Conservation (phyloP, 2,113 vertebrate species). For the Chamaetylas fuelleborni region DNA sequence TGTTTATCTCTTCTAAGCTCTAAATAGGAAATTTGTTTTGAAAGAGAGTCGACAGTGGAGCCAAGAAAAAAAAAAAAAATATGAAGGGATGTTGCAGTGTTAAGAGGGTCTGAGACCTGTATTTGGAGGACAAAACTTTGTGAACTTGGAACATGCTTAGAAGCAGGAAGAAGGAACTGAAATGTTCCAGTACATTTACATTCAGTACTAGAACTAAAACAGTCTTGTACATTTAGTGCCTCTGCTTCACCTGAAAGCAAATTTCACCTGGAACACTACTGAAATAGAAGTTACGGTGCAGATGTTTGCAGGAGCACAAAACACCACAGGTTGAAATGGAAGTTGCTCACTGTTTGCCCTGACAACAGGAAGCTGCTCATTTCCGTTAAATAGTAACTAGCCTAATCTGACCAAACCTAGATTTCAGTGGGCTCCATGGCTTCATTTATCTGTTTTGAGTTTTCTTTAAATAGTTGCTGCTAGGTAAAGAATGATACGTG, state of each 20-base stretch:
- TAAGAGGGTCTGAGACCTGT: not conserved
- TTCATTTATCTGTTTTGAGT: not conserved
- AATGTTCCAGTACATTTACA: not conserved
- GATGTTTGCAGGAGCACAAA: not conserved
- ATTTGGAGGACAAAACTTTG: not conserved
- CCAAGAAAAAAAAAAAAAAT: not conserved
- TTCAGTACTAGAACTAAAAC: not conserved
- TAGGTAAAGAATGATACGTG: not conserved
- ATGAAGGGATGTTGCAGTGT: not conserved
- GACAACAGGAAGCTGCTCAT: conserved; percentile 10
- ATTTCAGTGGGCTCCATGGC: not conserved
- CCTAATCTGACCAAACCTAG: not conserved
- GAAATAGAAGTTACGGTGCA: accelerated
- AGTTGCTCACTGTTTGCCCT: not conserved
- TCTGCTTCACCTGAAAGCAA: not conserved
- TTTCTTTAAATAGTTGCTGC: not conserved
- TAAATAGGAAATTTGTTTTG: not conserved
- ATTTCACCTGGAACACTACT: not conserved
- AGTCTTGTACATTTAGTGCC: not conserved
- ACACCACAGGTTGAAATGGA: not conserved
- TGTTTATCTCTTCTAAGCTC: not conserved
- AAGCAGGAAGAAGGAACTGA: not conserved
- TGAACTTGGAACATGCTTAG: not conserved
- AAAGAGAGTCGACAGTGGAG: accelerated
- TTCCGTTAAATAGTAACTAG: conserved; percentile 15